Conservation (phyloP, 2,113 vertebrate species). For the Apteryx owenii region DNA sequence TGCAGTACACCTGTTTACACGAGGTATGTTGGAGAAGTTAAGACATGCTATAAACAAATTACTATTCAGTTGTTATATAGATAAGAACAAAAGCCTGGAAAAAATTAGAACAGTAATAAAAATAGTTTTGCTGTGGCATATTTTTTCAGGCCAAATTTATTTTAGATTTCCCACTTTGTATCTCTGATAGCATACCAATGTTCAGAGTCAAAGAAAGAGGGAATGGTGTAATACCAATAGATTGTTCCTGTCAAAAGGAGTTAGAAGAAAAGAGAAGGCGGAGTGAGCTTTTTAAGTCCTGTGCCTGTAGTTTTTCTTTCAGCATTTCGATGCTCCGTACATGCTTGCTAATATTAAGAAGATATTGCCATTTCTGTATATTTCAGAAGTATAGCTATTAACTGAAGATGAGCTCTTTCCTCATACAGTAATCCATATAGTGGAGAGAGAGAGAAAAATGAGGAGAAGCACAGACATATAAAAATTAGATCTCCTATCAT, state of each 20-base stretch:
- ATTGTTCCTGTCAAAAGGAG: background rate
- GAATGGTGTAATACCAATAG: background rate
- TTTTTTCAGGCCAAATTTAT: background rate
- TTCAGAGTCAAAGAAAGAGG: background rate
- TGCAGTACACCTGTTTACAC: constrained; percentile 98
- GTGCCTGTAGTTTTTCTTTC: accelerated
- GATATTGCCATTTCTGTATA: background rate
- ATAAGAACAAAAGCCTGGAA: background rate
- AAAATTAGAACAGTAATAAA: background rate
- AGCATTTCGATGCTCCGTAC: background rate
- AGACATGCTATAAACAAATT: background rate
- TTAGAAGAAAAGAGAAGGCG: background rate
- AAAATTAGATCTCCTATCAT: background rate
- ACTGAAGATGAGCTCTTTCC: background rate
- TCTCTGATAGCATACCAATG: background rate
- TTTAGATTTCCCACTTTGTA: background rate
- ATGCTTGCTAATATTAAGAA: background rate
- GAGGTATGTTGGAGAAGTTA: constrained; percentile 81
- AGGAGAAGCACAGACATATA: background rate
- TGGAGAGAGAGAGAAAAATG: background rate
- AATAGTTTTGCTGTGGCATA: background rate
- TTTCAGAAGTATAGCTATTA: background rate
- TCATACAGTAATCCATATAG: background rate
- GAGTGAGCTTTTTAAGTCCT: background rate
- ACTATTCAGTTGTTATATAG: background rate